Evolutionary conservation across 2,888 invertebrate species (phyloP).

Genomic region (Cephus rjabovi): DNA sequence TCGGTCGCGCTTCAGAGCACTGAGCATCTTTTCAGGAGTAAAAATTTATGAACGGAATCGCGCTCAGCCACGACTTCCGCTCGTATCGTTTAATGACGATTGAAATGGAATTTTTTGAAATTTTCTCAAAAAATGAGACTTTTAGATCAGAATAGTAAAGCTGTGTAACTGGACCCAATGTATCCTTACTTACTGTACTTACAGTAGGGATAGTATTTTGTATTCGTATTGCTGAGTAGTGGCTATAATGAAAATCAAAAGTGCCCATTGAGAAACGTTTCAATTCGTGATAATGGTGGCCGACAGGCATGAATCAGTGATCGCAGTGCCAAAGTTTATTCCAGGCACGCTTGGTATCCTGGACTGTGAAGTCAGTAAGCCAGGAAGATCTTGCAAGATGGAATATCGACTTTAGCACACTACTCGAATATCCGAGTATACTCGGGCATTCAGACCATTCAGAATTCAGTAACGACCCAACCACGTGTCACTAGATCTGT

Average conservation of each 20-base stretch:
- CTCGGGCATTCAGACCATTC: neutral
- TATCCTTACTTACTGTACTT: neutral
- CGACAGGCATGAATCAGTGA: neutral
- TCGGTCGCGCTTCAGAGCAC: slow-evolving; percentile 3
- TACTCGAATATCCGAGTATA: neutral
- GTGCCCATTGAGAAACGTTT: neutral
- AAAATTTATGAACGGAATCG: neutral
- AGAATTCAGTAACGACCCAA: neutral
- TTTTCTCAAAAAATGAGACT: neutral
- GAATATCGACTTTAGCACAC: neutral
- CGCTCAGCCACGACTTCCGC: neutral
- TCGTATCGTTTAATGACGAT: neutral
- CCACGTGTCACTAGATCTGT: slow-evolving; percentile 7
- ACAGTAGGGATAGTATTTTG: too few species aligned
- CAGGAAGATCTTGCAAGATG: neutral
- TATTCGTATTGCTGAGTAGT: too few species aligned
- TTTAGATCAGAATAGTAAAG: neutral
- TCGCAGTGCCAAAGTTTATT: neutral
- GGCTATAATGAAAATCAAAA: neutral
- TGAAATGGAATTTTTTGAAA: neutral
- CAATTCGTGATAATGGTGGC: neutral
- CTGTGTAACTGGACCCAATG: neutral
- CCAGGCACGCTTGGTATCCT: neutral
- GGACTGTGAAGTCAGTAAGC: neutral
- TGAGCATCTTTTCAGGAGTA: neutral